Evolutionary conservation across 2,113 vertebrate genomes (phyloP).

Genomic region (Odontesthes bonariensis): DNA sequence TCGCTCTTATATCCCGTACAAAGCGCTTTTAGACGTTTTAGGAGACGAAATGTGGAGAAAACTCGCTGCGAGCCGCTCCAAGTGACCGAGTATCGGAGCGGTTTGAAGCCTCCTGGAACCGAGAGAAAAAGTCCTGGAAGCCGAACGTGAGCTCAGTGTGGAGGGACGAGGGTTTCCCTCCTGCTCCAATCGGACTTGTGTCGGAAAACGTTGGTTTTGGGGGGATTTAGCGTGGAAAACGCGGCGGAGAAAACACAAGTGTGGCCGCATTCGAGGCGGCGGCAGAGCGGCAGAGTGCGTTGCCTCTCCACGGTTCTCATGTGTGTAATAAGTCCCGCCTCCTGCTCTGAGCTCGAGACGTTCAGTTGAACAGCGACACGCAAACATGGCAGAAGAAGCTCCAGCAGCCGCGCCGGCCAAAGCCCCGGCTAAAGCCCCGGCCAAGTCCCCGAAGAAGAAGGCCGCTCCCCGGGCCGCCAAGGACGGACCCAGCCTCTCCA

Average conservation of each 20-base stretch:
- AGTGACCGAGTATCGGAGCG: neutral
- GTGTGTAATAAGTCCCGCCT: conserved; percentile 15
- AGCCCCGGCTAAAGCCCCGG: conserved; percentile 26
- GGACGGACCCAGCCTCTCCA: neutral
- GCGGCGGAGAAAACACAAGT: conserved; percentile 32
- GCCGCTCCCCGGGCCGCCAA: neutral
- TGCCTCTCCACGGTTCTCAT: conserved; percentile 19
- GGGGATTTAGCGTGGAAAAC: neutral
- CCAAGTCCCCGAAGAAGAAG: conserved; percentile 43
- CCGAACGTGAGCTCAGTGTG: neutral
- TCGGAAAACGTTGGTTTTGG: neutral
- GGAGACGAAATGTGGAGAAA: conserved; percentile 23
- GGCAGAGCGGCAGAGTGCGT: neutral
- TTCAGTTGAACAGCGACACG: neutral
- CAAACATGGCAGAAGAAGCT: conserved; percentile 25
- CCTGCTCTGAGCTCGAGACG: neutral
- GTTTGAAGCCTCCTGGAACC: conserved; percentile 15
- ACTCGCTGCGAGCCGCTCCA: neutral
- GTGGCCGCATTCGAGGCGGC: neutral
- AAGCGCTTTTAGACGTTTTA: conserved; percentile 8
- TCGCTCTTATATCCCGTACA: too few species aligned
- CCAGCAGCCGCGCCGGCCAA: conserved; percentile 18
- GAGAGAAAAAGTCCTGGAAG: neutral
- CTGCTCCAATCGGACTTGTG: neutral
- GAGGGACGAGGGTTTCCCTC: neutral